A percentile compares a stretch with the other conserved stretches of the same genome.
Evolutionary conservation across 2,888 invertebrate species (phyloP).

Genomic region (Furcula furcula): DNA sequence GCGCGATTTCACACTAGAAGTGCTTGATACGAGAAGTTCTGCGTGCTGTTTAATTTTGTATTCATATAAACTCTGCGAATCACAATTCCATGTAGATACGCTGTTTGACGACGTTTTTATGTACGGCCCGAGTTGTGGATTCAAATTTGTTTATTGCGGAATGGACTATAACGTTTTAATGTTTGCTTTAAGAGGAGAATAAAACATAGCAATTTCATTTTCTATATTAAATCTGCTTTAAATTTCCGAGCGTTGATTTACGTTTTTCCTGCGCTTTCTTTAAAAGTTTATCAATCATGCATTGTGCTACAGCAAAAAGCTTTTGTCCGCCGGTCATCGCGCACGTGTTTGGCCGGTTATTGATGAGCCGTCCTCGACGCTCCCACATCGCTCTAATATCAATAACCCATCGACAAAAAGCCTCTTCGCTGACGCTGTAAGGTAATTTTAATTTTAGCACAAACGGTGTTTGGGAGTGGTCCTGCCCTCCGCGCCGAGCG

Average conservation of each 20-base stretch:
- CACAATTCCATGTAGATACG: conserved; percentile 12
- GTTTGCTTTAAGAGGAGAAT: not conserved
- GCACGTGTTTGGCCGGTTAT: conserved; percentile 48
- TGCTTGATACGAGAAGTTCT: conserved; percentile 58
- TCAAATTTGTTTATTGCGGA: conserved; percentile 1
- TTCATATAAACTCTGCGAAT: conserved; percentile 23
- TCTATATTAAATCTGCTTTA: not conserved
- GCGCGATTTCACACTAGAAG: conserved; percentile 64
- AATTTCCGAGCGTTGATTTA: conserved; percentile 18
- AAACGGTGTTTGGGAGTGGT: conserved; percentile 63
- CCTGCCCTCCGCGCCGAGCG: conserved; percentile 42
- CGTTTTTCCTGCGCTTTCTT: too few relatives aligned
- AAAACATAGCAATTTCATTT: not conserved
- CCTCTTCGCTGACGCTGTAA: conserved; percentile 57
- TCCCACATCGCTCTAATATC: conserved; percentile 68
- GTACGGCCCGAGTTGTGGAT: not conserved
- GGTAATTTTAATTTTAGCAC: conserved; percentile 71
- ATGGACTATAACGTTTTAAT: not conserved
- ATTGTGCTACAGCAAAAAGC: conserved; percentile 42
- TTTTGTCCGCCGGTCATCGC: conserved; percentile 48
- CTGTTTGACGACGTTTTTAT: not conserved
- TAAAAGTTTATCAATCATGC: conserved; percentile 36
- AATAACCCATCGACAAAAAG: conserved; percentile 76
- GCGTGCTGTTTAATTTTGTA: conserved; percentile 38
- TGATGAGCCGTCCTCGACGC: conserved; percentile 63